Evolutionary conservation across 2,797 vertebrate genomes (phyloP), one percentile per base, ranked within the genome.

Genomic region (Nothura maculosa): DNA sequence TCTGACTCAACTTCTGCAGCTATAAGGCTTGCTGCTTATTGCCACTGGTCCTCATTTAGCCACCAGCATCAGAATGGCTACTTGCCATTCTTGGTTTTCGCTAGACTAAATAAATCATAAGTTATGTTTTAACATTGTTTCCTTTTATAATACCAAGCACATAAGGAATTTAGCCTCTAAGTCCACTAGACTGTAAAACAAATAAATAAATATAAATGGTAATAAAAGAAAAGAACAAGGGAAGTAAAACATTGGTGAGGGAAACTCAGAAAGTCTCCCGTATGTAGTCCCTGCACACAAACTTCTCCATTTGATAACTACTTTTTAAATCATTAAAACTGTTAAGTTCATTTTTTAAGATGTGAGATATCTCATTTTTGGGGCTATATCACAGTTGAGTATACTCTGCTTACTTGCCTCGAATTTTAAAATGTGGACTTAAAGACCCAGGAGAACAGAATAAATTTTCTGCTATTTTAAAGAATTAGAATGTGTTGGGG

Each of bases 181-280:
- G 94, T 25, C 82, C 90, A 68, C 90, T 40, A 27, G 63, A 61
- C 85, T 81, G 82, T 67, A 85, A 89, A 89, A 22, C 67, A 55
- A 55, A 55, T 54, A 92, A 96, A 87, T 92, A 94, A 94, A 92
- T 70, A 94, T 73, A 87, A 94, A 94, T 81, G 93, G 94, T 48
- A 73, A 68, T 66, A 70, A 76, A 88, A 64, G 85, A 18, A 81
- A 82, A 70, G 60, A 47, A 68, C 64, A 52, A 91, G 42, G 57
- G 30, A 89, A 91, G 91, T 6, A 43, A 85, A 87, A 90, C 67
- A 5, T 43, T 61, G 70, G 18, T 1, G 45, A 40, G 38, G 42
- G 17, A 76, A 87, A 92, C 72, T 84, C 66, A 75, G 52, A 73
- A 85, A 67, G 54, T 92, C 58, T 77, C 89, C 86, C 57, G 73